These are phyloP conservation scores for Champsocephalus gunnari DNA, from an alignment of 2,797 vertebrate species.

Conservation along the genomic window DNA sequence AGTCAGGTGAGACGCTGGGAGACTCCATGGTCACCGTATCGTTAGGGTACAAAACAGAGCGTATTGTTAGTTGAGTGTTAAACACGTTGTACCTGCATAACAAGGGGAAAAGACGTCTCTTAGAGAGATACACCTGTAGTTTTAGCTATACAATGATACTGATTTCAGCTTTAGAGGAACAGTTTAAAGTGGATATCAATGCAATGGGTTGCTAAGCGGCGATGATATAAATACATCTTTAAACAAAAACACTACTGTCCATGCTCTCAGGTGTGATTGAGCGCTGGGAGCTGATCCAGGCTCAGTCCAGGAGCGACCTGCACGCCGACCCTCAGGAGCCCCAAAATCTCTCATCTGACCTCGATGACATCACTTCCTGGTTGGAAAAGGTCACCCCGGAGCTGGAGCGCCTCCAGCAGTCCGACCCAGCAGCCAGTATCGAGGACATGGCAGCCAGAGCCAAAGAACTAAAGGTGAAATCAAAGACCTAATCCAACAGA, in stretches of 20 bases:
- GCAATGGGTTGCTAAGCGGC: no score
- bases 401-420: conserved; percentile 81
- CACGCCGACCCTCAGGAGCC: conserved; percentile 76
- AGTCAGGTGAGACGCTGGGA: conserved; percentile 77
- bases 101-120: no score
- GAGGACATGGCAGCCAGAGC: conserved; percentile 82
- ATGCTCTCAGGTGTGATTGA: conserved; percentile 87
- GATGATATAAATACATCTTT: no score
- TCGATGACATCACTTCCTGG: conserved; percentile 88
- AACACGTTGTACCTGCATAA: no score
- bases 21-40: no score
- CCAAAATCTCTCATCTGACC: conserved; percentile 84
- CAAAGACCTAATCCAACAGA: neutral
- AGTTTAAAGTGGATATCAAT: no score
- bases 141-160: no score
- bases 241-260: neutral
- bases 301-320: conserved; percentile 85
- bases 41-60: no score
- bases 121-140: no score
- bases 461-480: conserved; percentile 87
- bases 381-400: conserved; percentile 84
- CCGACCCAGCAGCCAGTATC: conserved; percentile 72
- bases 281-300: conserved; percentile 92
- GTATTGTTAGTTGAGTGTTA: no score
- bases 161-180: no score